phyloP scores from a whole-genome alignment of 2,113 vertebrate species.

The Brienomyrus longianalis region DNA sequence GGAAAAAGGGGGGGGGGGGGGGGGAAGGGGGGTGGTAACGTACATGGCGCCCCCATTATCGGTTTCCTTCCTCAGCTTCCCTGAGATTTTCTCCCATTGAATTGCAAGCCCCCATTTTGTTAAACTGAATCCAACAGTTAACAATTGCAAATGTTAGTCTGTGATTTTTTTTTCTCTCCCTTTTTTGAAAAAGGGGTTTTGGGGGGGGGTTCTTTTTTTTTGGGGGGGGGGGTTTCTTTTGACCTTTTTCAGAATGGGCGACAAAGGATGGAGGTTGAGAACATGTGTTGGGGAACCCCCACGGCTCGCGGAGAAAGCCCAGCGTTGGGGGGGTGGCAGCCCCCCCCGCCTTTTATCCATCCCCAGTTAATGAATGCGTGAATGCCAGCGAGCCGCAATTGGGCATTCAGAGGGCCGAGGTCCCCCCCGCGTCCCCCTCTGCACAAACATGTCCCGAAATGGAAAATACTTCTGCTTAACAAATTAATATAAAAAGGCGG shows the following conservation, averaged over 20 bases:
- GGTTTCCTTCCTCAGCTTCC: background rate
- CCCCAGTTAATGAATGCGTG: slow-evolving; percentile 89
- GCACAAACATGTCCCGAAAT: slow-evolving; percentile 91
- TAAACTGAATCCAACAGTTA: slow-evolving; percentile 89
- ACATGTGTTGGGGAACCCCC: slow-evolving; percentile 98
- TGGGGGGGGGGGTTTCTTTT: slow-evolving; percentile 69
- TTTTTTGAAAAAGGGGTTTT: slow-evolving; percentile 32
- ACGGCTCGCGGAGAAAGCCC: slow-evolving; percentile 84
- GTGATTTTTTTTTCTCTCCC: slow-evolving; percentile 67
- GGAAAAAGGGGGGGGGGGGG: background rate
- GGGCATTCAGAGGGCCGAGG: slow-evolving; percentile 89
- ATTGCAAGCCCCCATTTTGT: slow-evolving; percentile 73
- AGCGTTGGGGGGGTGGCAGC: slow-evolving; percentile 86
- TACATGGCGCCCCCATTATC: background rate
- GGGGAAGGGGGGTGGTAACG: background rate
- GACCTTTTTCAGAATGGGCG: slow-evolving; percentile 90
- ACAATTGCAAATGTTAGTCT: slow-evolving; percentile 94
- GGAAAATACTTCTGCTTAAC: slow-evolving; percentile 99
- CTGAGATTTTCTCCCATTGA: slow-evolving; percentile 52
- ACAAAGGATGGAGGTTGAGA: slow-evolving; percentile 98
- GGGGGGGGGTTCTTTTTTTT: slow-evolving; percentile 23
- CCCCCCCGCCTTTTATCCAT: slow-evolving; percentile 86
- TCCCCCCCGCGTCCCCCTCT: slow-evolving; percentile 74
- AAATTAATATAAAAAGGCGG: slow-evolving; percentile 72
- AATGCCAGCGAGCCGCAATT: slow-evolving; percentile 92